Conservation (phyloP, 2,888 invertebrate genomes). For the Abrostola tripartita region DNA sequence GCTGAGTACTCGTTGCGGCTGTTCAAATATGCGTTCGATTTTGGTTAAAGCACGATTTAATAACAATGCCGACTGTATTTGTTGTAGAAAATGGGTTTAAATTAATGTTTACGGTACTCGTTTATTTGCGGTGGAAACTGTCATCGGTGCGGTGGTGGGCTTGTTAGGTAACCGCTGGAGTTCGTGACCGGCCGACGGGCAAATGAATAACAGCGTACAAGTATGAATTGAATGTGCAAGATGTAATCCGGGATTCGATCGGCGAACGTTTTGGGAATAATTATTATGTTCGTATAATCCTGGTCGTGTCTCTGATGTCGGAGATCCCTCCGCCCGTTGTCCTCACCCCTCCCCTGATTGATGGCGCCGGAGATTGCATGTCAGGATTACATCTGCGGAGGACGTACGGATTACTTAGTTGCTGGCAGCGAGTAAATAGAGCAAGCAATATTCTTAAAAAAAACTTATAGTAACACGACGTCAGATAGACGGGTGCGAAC, state of each 20-base stretch:
- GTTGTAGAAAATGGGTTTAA: slow-evolving; percentile 30
- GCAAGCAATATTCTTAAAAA: slow-evolving; percentile 69
- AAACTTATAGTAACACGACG: slow-evolving; percentile 62
- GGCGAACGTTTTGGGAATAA: slow-evolving; percentile 67
- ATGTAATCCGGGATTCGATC: slow-evolving; percentile 56
- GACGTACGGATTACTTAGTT: slow-evolving; percentile 85
- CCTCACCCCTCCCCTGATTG: slow-evolving; percentile 72
- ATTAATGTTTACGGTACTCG: slow-evolving; percentile 50
- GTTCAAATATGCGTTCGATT: slow-evolving; percentile 39
- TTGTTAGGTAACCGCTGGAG: slow-evolving; percentile 44
- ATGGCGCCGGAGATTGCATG: slow-evolving; percentile 86
- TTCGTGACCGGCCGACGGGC: slow-evolving; percentile 43
- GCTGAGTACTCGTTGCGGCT: slow-evolving; percentile 23
- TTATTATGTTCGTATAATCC: slow-evolving; percentile 64
- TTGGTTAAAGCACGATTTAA: slow-evolving; percentile 33
- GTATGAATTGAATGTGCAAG: slow-evolving; percentile 58
- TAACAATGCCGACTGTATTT: slow-evolving; percentile 37
- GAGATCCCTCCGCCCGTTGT: slow-evolving; percentile 34
- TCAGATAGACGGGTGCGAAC: slow-evolving; percentile 56
- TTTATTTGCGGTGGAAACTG: slow-evolving; percentile 41
- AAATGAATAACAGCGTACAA: slow-evolving; percentile 49
- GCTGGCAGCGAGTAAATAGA: slow-evolving; percentile 75
- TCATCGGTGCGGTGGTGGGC: slow-evolving; percentile 27
- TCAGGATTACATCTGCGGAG: slow-evolving; percentile 85
- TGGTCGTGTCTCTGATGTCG: slow-evolving; percentile 59